Percentiles rank a stretch among this genome's conserved stretches.
Conservation (phyloP, 2,888 invertebrate genomes). For the Octodonta nipae region DNA sequence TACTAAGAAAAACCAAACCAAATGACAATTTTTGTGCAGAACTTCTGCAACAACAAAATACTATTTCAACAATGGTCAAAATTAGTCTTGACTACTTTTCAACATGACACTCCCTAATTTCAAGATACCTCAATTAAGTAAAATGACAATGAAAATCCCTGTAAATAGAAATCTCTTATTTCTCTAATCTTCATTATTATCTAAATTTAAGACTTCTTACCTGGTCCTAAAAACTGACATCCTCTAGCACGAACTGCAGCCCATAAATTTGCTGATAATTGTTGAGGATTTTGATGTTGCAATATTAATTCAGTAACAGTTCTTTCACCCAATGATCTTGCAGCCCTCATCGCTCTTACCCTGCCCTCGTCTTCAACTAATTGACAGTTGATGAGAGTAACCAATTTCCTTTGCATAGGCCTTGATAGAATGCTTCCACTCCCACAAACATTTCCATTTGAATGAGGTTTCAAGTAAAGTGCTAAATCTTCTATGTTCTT, state of each 20-base stretch:
- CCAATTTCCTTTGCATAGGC: conserved; percentile 91
- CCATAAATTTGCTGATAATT: conserved; percentile 88
- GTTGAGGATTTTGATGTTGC: conserved; percentile 92
- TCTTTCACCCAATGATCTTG: conserved; percentile 85
- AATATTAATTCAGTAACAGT: conserved; percentile 87
- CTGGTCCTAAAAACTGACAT: conserved; percentile 93
- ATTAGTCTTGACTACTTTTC: too few relatives aligned
- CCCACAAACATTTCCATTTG: conserved; percentile 40
- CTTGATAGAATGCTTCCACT: conserved; percentile 52
- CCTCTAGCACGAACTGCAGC: conserved; percentile 91
- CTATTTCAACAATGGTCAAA: too few relatives aligned
- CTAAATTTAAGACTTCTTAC: too few relatives aligned
- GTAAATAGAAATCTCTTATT: too few relatives aligned
- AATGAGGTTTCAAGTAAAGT: conserved; percentile 70
- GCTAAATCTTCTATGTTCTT: conserved; percentile 80
- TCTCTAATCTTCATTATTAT: too few relatives aligned
- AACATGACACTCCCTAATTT: too few relatives aligned
- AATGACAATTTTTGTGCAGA: too few relatives aligned
- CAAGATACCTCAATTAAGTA: too few relatives aligned
- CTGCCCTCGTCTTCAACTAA: conserved; percentile 79
- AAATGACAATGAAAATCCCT: too few relatives aligned
- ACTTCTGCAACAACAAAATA: too few relatives aligned
- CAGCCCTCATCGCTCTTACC: conserved; percentile 65
- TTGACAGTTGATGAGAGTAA: conserved; percentile 85
- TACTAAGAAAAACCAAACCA: too few relatives aligned